phyloP scores from a whole-genome alignment of 2,888 invertebrate species.

The Caenorhabditis japonica region DNA sequence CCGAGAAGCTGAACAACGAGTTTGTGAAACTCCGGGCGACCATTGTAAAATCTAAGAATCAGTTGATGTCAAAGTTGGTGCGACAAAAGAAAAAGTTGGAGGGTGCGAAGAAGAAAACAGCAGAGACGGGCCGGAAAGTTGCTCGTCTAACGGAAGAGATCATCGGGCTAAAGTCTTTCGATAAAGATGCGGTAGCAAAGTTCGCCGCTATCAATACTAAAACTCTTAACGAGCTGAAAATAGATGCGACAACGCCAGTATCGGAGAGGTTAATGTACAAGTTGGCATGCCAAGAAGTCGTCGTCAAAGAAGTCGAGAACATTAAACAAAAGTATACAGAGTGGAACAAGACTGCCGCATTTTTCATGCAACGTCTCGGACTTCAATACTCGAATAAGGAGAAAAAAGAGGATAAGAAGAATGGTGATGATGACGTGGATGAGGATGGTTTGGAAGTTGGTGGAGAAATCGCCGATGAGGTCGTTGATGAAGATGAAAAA shows the following conservation, averaged over 20 bases:
- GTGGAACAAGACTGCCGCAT: conserved; percentile 47
- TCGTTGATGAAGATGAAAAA: neutral
- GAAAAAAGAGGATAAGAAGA: conserved; percentile 17
- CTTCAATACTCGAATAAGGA: conserved; percentile 38
- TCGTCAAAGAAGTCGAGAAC: conserved; percentile 14
- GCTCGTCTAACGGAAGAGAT: conserved; percentile 36
- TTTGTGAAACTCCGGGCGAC: conserved; percentile 18
- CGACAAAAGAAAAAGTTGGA: conserved; percentile 50
- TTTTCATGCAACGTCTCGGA: conserved; percentile 55
- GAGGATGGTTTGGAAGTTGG: conserved; percentile 5
- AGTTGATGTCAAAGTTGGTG: conserved; percentile 25
- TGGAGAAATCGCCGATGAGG: neutral
- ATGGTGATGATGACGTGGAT: neutral
- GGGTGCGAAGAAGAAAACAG: conserved; percentile 13
- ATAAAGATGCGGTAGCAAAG: conserved; percentile 40
- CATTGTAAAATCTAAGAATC: conserved; percentile 12
- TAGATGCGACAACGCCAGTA: conserved; percentile 22
- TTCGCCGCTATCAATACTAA: conserved; percentile 47
- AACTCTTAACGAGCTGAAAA: conserved; percentile 29
- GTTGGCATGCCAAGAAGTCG: conserved; percentile 27
- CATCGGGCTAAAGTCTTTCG: conserved; percentile 36
- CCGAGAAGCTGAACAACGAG: conserved; percentile 46
- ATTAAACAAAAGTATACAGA: conserved; percentile 38
- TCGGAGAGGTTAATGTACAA: conserved; percentile 44
- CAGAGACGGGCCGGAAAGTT: conserved; percentile 10